Percentiles rank a stretch among this genome's conserved stretches.
phyloP scores from a whole-genome alignment of 2,888 invertebrate genomes.

The Drosophila neonasuta region DNA sequence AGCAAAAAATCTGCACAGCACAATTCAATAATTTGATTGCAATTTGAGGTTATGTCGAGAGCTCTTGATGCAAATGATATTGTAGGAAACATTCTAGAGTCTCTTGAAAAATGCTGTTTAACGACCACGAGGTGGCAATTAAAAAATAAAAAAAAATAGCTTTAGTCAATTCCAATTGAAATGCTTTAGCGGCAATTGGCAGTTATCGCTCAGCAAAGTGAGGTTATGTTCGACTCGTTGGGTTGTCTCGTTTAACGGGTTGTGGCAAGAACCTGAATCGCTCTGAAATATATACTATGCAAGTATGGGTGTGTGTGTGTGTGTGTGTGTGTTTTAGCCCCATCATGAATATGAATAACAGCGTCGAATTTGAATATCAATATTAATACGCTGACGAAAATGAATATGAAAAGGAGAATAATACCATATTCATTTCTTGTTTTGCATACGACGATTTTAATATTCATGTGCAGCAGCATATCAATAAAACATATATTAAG shows the following conservation, averaged over 20 bases:
- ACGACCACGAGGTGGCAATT: constrained; percentile 40
- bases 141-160: not conserved
- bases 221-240: constrained; percentile 30
- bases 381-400: constrained; percentile 13
- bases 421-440: constrained; percentile 3
- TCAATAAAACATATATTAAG: constrained; percentile 15
- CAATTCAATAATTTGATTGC: no score
- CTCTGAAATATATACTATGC: constrained; percentile 16
- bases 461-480: constrained; percentile 11
- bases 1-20: no score
- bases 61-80: not conserved
- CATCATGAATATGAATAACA: constrained; percentile 23
- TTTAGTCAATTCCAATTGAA: constrained; percentile 26
- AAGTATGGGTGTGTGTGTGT: constrained; percentile 2
- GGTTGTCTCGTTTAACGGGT: constrained; percentile 51
- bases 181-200: constrained; percentile 23
- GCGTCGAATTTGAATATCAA: constrained; percentile 10
- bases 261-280: constrained; percentile 55
- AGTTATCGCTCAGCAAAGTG: constrained; percentile 24
- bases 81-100: constrained; percentile 12
- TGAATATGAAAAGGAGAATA: not conserved
- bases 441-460: constrained; percentile 2
- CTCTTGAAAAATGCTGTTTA: constrained; percentile 28
- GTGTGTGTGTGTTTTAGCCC: not conserved
- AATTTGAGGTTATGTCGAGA: not conserved